A percentile compares a stretch with the other conserved stretches of the same genome.
These are phyloP conservation scores for Caenorhabditis imperialis DNA, from an alignment of 2,888 invertebrate species.

Conservation along the genomic window DNA sequence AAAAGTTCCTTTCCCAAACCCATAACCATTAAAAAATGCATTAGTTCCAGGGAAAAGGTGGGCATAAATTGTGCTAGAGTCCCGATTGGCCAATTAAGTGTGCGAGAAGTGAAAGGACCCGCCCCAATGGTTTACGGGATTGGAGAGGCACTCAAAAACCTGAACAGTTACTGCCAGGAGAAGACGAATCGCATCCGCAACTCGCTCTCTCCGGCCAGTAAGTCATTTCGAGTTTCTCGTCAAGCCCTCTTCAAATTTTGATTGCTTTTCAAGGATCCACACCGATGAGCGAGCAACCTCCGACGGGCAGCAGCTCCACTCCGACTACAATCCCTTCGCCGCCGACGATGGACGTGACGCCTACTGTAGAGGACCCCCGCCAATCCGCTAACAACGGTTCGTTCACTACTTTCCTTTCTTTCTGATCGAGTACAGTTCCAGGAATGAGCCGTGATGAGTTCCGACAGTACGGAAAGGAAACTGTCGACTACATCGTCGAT, in stretches of 20 bases:
- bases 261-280: constrained; percentile 27
- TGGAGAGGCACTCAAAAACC: constrained; percentile 69
- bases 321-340: constrained; percentile 53
- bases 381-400: constrained; percentile 28
- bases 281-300: constrained; percentile 32
- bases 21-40: constrained; percentile 42
- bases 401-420: too few relatives aligned
- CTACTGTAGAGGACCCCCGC: constrained; percentile 54
- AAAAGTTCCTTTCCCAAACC: constrained; percentile 6
- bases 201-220: constrained; percentile 70
- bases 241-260: neutral
- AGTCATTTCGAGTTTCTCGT: constrained; percentile 33
- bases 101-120: constrained; percentile 31
- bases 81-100: constrained; percentile 29
- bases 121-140: constrained; percentile 68
- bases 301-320: constrained; percentile 35
- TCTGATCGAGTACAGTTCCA: constrained; percentile 2
- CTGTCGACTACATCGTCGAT: constrained; percentile 91
- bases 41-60: constrained; percentile 39
- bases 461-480: constrained; percentile 84
- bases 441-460: constrained; percentile 75
- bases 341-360: constrained; percentile 54
- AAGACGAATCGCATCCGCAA: constrained; percentile 68
- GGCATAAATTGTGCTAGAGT: constrained; percentile 20
- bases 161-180: constrained; percentile 75